Evolutionary conservation across 2,113 vertebrate species (phyloP).

Genomic region (Pelecanus crispus): DNA sequence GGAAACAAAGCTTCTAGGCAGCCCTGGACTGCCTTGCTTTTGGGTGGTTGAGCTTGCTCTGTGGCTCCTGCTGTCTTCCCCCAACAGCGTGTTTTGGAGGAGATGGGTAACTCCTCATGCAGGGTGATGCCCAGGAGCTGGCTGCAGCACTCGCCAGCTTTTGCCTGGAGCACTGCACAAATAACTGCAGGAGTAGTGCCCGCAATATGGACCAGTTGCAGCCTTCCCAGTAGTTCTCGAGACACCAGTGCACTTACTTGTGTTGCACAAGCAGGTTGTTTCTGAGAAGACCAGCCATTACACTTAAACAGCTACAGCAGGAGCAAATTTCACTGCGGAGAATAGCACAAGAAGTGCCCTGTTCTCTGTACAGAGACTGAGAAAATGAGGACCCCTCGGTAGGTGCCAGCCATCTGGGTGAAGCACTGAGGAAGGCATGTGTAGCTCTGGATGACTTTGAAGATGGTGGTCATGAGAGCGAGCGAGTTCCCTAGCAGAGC

Average conservation of each 20-base stretch:
- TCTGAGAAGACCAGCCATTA: not conserved
- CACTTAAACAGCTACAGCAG: fast-evolving
- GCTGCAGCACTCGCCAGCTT: fast-evolving
- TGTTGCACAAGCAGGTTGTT: not conserved
- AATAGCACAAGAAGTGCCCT: not conserved
- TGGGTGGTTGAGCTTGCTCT: not conserved
- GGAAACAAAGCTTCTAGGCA: not conserved
- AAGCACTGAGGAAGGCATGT: not conserved
- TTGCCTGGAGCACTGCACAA: not conserved
- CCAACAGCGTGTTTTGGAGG: not conserved
- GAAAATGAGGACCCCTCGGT: not conserved
- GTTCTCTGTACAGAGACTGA: not conserved
- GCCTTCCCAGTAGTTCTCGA: not conserved
- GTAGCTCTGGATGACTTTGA: not conserved
- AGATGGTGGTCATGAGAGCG: not conserved
- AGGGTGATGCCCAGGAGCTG: not conserved
- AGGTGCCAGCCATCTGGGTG: not conserved
- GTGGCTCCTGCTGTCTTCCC: not conserved
- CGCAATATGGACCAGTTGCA: fast-evolving
- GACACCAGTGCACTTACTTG: not conserved
- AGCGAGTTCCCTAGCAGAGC: not conserved
- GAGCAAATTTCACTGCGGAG: not conserved
- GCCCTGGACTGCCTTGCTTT: not conserved
- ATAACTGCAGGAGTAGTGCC: not conserved
- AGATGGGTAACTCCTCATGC: not conserved